These are phyloP conservation scores for Panopea generosa DNA, from an alignment of 2,888 invertebrate species.

Conservation along the genomic window DNA sequence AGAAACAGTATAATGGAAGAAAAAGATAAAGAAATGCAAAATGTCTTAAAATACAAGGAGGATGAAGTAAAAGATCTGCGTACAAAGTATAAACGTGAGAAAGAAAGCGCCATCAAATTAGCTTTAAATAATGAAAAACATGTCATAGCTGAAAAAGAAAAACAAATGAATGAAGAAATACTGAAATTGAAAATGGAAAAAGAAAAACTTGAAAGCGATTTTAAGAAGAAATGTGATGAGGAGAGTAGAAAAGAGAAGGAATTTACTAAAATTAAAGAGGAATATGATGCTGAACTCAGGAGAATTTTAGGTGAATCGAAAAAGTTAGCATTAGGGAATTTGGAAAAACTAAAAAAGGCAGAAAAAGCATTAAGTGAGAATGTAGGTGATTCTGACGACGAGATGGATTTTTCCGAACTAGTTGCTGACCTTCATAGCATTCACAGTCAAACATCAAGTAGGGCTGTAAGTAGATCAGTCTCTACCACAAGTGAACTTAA, in stretches of 20 bases:
- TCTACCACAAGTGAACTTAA: conserved; percentile 63
- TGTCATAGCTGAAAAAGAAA: conserved; percentile 63
- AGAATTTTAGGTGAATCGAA: conserved; percentile 77
- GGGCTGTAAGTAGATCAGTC: conserved; percentile 67
- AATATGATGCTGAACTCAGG: conserved; percentile 74
- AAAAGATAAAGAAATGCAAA: conserved; percentile 79
- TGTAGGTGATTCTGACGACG: conserved; percentile 72
- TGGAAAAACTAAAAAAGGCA: conserved; percentile 77
- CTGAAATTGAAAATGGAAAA: conserved; percentile 68
- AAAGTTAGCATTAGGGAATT: conserved; percentile 75
- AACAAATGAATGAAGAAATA: conserved; percentile 69
- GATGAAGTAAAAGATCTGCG: conserved; percentile 75
- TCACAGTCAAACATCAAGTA: conserved; percentile 62
- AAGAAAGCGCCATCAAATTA: conserved; percentile 72
- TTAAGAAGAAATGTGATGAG: conserved; percentile 67
- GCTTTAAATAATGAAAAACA: conserved; percentile 73
- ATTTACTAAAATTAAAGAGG: conserved; percentile 71
- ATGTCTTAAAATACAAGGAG: conserved; percentile 79
- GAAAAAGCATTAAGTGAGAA: conserved; percentile 74
- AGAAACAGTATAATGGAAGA: conserved; percentile 67
- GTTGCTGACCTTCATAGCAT: conserved; percentile 53
- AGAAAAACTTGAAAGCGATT: conserved; percentile 64
- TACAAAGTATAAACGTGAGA: conserved; percentile 66
- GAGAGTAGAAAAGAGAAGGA: conserved; percentile 71
- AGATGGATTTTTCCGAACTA: conserved; percentile 63